Evolutionary conservation across 2,797 vertebrate genomes (phyloP).

Genomic region (Neostethus bicornis): DNA sequence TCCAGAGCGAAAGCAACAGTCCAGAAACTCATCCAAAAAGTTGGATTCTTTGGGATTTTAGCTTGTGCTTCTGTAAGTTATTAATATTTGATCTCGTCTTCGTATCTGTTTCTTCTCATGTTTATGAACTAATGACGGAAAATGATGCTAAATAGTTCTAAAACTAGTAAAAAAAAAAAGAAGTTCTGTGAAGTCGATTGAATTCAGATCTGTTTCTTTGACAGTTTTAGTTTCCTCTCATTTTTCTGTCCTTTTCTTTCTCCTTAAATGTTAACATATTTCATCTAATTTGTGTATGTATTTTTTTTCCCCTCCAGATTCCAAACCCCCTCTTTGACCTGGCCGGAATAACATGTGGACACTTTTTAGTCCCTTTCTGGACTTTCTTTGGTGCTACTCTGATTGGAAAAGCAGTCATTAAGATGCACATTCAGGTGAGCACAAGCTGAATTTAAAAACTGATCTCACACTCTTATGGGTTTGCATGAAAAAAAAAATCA

Average conservation of each 20-base stretch:
- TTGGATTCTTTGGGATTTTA: constrained; percentile 90
- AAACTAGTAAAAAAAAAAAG: no score
- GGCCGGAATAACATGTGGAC: constrained; percentile 88
- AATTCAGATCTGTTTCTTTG: no score
- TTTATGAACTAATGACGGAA: no score
- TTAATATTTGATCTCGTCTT: no score
- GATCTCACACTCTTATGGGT: background rate
- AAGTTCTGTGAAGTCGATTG: no score
- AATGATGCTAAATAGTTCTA: constrained; percentile 7
- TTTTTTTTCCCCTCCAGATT: constrained; percentile 73
- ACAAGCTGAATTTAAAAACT: background rate
- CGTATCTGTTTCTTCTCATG: no score
- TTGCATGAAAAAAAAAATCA: background rate
- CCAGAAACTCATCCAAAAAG: constrained; percentile 86
- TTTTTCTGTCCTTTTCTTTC: background rate
- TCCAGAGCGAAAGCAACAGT: constrained; percentile 82
- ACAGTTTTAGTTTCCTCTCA: background rate
- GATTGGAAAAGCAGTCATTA: constrained; percentile 88
- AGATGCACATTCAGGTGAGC: constrained; percentile 92
- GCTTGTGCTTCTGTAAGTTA: constrained; percentile 88
- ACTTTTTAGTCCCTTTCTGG: constrained; percentile 91
- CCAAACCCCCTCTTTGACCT: constrained; percentile 90
- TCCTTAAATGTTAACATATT: background rate
- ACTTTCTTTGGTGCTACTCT: constrained; percentile 89
- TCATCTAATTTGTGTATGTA: background rate